Conservation (phyloP, 2,113 vertebrate species). For the Corythornis vintsioides region DNA sequence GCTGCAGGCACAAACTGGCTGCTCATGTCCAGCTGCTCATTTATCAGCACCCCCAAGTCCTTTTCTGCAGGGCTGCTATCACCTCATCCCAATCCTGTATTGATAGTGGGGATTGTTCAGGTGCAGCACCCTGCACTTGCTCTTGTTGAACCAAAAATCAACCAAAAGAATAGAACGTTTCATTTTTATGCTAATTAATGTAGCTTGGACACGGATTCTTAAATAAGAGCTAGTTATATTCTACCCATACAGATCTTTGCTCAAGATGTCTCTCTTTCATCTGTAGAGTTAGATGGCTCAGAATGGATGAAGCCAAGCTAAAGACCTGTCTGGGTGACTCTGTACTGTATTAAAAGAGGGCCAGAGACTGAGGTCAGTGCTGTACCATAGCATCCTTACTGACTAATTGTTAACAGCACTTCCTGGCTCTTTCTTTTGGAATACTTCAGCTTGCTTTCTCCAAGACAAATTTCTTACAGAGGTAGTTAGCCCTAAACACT, state of each 20-base stretch:
- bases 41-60: too few relatives aligned
- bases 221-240: neutral
- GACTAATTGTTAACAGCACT: slow-evolving; percentile 28
- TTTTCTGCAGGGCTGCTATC: too few relatives aligned
- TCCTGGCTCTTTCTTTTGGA: neutral
- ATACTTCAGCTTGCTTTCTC: neutral
- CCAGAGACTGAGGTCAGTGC: neutral
- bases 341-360: neutral
- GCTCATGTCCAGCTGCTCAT: too few relatives aligned
- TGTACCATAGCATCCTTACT: neutral
- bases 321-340: neutral
- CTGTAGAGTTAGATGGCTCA: neutral
- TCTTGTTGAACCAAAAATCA: too few relatives aligned
- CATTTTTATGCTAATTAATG: neutral
- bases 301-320: neutral
- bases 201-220: neutral
- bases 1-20: too few relatives aligned
- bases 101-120: too few relatives aligned
- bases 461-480: slow-evolving; percentile 41
- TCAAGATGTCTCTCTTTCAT: neutral
- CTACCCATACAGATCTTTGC: neutral
- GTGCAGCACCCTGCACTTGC: too few relatives aligned
- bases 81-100: too few relatives aligned
- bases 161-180: neutral
- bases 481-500: neutral